phyloP scores from a whole-genome alignment of 2,888 invertebrate species.

The Cephus rjabovi region DNA sequence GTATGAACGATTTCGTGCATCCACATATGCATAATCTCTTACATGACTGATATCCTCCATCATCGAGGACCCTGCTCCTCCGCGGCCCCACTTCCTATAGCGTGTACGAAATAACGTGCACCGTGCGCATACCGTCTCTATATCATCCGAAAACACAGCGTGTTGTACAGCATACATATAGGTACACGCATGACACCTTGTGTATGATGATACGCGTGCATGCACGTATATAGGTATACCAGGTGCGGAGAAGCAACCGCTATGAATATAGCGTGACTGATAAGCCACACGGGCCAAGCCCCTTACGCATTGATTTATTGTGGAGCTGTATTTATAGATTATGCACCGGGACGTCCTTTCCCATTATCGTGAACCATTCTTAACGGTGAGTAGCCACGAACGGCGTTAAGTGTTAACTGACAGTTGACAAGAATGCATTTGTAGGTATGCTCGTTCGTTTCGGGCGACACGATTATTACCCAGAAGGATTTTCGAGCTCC shows the following conservation, averaged over 20 bases:
- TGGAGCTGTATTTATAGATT: conserved; percentile 28
- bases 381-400: conserved; percentile 4
- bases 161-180: not conserved
- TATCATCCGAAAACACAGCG: not conserved
- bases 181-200: not conserved
- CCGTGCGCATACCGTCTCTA: not conserved
- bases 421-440: not conserved
- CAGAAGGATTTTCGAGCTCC: not conserved
- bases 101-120: not conserved
- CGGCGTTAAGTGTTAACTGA: not conserved
- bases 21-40: not conserved
- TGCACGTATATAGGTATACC: not conserved
- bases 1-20: not conserved
- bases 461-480: not conserved
- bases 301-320: not conserved
- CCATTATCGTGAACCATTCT: conserved; percentile 26
- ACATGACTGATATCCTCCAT: not conserved
- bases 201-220: not conserved
- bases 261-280: conserved; percentile 37
- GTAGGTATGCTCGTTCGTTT: not conserved
- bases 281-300: conserved; percentile 33
- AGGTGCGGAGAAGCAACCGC: not conserved
- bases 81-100: not conserved
- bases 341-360: conserved; percentile 25
- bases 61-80: not conserved